These are phyloP conservation scores for Anhinga anhinga DNA, from an alignment of 2,113 vertebrate species.

Conservation along the genomic window DNA sequence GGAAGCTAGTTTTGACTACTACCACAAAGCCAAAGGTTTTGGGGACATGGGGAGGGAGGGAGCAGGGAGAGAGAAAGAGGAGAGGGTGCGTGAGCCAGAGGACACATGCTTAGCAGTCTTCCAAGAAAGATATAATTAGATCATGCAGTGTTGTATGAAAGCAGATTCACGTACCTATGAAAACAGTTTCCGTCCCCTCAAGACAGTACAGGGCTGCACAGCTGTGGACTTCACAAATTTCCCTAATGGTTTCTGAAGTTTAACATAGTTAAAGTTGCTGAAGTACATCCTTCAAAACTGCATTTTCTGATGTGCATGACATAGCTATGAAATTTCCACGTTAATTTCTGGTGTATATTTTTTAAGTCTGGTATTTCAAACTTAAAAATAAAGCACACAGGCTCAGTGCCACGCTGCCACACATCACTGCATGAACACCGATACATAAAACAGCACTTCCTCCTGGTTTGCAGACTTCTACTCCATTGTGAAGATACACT, in stretches of 20 bases:
- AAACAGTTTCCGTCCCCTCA: background rate
- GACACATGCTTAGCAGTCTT: background rate
- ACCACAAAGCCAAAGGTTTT: background rate
- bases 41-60: background rate
- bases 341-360: background rate
- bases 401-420: fast-evolving
- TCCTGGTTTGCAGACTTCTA: background rate
- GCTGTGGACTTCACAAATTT: background rate
- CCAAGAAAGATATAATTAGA: slow-evolving; percentile 54
- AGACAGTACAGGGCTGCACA: background rate
- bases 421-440: fast-evolving
- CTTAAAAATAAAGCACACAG: background rate
- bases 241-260: background rate
- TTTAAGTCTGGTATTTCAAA: background rate
- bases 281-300: background rate
- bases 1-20: background rate
- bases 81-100: background rate
- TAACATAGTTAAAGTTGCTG: background rate
- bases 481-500: fast-evolving
- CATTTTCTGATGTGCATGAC: background rate
- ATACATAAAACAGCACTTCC: background rate
- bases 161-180: background rate
- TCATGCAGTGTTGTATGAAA: background rate
- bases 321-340: background rate
- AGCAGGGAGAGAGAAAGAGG: background rate